These are phyloP conservation scores for Eremophila alpestris DNA, from an alignment of 2,797 vertebrate species.

Conservation along the genomic window DNA sequence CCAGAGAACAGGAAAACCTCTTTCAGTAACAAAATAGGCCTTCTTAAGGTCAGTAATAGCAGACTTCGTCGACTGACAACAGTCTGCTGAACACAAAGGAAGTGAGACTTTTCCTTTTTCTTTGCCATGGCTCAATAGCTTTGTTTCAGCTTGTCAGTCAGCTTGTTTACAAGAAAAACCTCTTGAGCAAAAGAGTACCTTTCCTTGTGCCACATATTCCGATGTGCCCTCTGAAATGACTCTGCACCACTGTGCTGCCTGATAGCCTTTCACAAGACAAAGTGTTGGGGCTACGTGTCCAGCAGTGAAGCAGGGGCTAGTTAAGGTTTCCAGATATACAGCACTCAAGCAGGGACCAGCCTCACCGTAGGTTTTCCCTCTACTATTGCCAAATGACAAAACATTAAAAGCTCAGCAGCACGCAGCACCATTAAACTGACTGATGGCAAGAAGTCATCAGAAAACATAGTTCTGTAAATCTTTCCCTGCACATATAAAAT, in stretches of 20 bases:
- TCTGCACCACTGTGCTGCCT: rapidly evolving
- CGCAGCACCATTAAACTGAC: conserved; percentile 42
- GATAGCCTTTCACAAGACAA: not conserved
- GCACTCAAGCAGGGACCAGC: not conserved
- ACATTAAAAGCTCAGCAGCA: not conserved
- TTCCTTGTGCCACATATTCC: not conserved
- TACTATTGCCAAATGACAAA: not conserved
- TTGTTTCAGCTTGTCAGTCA: not conserved
- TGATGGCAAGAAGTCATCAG: conserved; percentile 31
- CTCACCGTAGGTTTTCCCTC: not conserved
- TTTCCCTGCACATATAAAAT: conserved; percentile 1
- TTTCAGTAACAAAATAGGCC: conserved; percentile 11
- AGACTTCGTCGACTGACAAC: not conserved
- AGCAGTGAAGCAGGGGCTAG: not conserved
- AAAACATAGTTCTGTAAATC: not conserved
- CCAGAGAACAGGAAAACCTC: conserved; percentile 3
- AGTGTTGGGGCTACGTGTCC: not conserved
- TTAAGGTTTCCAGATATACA: not conserved
- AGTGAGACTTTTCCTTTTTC: conserved; percentile 28
- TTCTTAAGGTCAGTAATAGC: not conserved
- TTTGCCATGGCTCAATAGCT: not conserved
- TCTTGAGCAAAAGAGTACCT: not conserved
- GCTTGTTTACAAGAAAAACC: not conserved
- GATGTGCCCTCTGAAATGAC: not conserved
- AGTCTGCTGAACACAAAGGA: not conserved